Percentiles rank a stretch among this genome's conserved stretches.
Evolutionary conservation across 2,888 invertebrate species (phyloP).

Genomic region (Bombyx huttoni): DNA sequence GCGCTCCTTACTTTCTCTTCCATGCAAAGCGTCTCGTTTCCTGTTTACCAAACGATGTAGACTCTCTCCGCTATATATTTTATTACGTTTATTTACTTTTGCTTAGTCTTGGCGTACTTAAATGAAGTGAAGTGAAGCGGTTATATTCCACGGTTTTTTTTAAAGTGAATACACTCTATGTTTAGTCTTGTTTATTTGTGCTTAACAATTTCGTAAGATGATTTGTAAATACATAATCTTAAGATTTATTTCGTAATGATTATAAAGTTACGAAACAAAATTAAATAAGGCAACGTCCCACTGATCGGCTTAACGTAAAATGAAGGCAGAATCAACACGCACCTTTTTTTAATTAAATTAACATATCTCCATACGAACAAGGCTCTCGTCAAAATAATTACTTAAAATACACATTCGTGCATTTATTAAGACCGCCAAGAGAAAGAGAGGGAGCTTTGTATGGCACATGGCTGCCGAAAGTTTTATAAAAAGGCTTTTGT

Average conservation of each 20-base stretch:
- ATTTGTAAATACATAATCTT: no score
- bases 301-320: background rate
- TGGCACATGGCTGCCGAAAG: constrained; percentile 49
- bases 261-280: background rate
- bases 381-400: constrained; percentile 30
- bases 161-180: background rate
- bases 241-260: background rate
- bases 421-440: constrained; percentile 38
- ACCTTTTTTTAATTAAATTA: background rate
- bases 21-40: constrained; percentile 41
- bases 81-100: constrained; percentile 18
- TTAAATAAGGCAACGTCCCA: constrained; percentile 7
- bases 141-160: background rate
- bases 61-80: constrained; percentile 9
- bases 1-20: constrained; percentile 30
- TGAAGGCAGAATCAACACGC: background rate
- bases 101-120: constrained; percentile 9
- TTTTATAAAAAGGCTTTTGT: constrained; percentile 63
- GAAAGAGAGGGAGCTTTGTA: constrained; percentile 30
- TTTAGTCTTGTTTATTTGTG: background rate
- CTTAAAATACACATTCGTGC: constrained; percentile 29
- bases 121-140: background rate
- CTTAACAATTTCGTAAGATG: background rate
- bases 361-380: background rate
- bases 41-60: constrained; percentile 41